Evolutionary conservation across 2,888 invertebrate genomes (phyloP), one percentile per base, ranked within the genome.

Genomic region (Celastrina argiolus): DNA sequence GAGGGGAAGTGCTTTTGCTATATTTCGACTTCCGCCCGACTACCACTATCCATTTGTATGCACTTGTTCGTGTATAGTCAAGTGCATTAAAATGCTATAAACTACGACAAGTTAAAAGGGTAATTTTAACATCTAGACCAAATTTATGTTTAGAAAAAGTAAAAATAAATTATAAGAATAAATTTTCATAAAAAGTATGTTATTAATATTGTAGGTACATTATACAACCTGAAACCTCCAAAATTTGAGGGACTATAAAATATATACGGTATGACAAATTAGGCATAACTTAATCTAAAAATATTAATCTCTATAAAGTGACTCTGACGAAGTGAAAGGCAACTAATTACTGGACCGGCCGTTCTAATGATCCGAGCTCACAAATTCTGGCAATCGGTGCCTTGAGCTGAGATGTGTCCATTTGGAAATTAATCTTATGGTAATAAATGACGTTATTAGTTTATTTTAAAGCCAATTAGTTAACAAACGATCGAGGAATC

Each of bases 1-100:
- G 77, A 76, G 81, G 84, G 89, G 90, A 88, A 88, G 79, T 82
- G 81, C 80, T 78, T 75, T 76, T 71, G 69, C 87, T 83, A 85
- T 86, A 83, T 84, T 85, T 75, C 75, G 78, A 90, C 78, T 85
- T 90, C 89, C 89, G 85, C 67, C 65, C 66, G 65, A 56, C 63
- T 8, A 61, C 51, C 42, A 45, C 51, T 51, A 26, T 51, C 22
- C 51, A 51, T 51, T 26, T 51, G 5, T 51, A 51, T 51, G 51
- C 51, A 51, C 26, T 51, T 51, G 51, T 26, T 51, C 51, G 65
- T 42, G 18, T 66, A 56, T 31, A 56, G 41, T 45, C 36, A 64
- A 65, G 45, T 58, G 63, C 61, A 56, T 63, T 56, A 66, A 64
- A 16, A 56, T 56, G 41, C 34, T 28, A 8, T 6, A 14, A 36